phyloP scores from a whole-genome alignment of 2,888 invertebrate species.

The Physocephala rufipes region DNA sequence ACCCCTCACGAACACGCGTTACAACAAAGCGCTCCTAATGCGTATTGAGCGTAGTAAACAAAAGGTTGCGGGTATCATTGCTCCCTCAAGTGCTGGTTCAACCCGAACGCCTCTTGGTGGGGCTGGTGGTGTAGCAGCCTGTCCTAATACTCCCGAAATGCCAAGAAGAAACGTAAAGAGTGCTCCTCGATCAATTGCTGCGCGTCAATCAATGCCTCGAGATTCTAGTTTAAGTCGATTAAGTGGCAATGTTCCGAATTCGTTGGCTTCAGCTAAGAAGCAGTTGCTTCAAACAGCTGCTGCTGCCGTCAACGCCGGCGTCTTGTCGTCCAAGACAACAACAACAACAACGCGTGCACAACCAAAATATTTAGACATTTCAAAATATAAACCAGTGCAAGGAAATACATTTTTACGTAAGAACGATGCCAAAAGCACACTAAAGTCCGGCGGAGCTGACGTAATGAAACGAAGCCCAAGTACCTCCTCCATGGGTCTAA shows the following conservation, averaged over 20 bases:
- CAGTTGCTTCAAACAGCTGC: slow-evolving; percentile 60
- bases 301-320: slow-evolving; percentile 37
- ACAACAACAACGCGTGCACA: slow-evolving; percentile 55
- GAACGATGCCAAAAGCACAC: slow-evolving; percentile 69
- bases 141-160: slow-evolving; percentile 71
- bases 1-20: slow-evolving; percentile 69
- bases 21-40: slow-evolving; percentile 79
- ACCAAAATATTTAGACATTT: slow-evolving; percentile 71
- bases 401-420: slow-evolving; percentile 67
- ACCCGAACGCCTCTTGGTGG: slow-evolving; percentile 37
- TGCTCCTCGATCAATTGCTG: slow-evolving; percentile 51
- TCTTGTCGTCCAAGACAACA: slow-evolving; percentile 40
- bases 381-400: slow-evolving; percentile 70
- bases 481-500: slow-evolving; percentile 61
- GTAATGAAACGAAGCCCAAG: slow-evolving; percentile 64
- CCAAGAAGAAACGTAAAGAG: slow-evolving; percentile 63
- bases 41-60: slow-evolving; percentile 67
- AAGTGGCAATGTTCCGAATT: slow-evolving; percentile 63
- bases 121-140: slow-evolving; percentile 57
- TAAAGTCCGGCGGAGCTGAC: slow-evolving; percentile 54
- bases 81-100: slow-evolving; percentile 30
- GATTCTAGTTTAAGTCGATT: slow-evolving; percentile 65
- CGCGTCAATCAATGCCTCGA: slow-evolving; percentile 65
- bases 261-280: slow-evolving; percentile 64
- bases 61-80: slow-evolving; percentile 52